A percentile compares a stretch with the other conserved stretches of the same genome.
These are phyloP conservation scores for Pectinophora gossypiella DNA, from an alignment of 1,140 invertebrate species.

Conservation along the genomic window DNA sequence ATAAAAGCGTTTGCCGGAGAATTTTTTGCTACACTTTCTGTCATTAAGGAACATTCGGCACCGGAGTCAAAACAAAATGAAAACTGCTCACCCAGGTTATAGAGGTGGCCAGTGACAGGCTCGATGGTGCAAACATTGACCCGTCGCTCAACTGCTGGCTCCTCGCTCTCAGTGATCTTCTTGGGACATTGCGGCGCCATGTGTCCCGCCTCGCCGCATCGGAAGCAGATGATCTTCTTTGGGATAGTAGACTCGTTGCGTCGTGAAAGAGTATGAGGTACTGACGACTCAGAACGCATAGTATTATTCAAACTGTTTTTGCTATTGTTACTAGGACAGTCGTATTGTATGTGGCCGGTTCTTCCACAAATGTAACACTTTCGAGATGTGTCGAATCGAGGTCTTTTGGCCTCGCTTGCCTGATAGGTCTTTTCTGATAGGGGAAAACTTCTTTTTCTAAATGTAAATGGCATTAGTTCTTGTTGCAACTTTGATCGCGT, in stretches of 20 bases:
- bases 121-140: slow-evolving; percentile 3
- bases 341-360: not conserved
- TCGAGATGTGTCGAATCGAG: not conserved
- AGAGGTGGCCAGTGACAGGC: not conserved
- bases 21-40: not conserved
- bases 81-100: not conserved
- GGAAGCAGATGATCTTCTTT: not conserved
- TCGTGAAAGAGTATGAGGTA: not conserved
- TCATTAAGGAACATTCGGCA: not conserved
- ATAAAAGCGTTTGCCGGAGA: not conserved
- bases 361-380: not conserved
- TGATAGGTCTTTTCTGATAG: not conserved
- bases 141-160: not conserved
- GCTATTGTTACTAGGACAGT: not conserved
- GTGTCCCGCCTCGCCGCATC: not conserved
- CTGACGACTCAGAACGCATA: not conserved
- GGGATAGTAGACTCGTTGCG: not conserved
- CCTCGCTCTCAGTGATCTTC: not conserved
- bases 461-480: not conserved
- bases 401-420: not conserved
- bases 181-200: not conserved
- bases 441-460: not conserved
- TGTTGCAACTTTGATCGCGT: not conserved
- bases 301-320: not conserved
- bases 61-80: slow-evolving; percentile 4